Evolutionary conservation across 2,113 vertebrate species (phyloP).

Genomic region (Vireo altiloquus): DNA sequence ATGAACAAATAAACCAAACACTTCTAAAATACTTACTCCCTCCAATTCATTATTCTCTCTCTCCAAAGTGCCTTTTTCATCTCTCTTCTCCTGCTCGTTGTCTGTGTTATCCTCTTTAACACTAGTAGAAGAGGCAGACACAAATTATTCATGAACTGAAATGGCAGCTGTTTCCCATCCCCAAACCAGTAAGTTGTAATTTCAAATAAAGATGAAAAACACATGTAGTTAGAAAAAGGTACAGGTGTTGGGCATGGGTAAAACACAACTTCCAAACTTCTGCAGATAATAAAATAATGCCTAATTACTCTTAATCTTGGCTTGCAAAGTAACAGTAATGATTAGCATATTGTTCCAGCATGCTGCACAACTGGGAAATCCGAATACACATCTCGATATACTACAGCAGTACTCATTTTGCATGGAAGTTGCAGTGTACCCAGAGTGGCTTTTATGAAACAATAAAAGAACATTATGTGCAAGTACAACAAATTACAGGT

Average conservation of each 20-base stretch:
- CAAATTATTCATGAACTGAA: neutral
- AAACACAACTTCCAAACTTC: constrained; percentile 22
- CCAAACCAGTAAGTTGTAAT: neutral
- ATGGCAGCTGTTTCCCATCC: neutral
- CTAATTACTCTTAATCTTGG: neutral
- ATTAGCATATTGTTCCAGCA: neutral
- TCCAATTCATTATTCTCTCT: constrained; percentile 81
- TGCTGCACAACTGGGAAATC: neutral
- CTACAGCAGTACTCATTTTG: neutral
- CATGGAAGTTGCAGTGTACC: neutral
- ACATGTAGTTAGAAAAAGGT: neutral
- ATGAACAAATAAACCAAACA: neutral
- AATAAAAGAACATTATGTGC: neutral
- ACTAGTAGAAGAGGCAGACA: constrained; percentile 65
- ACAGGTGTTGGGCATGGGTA: neutral
- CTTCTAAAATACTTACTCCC: constrained; percentile 70
- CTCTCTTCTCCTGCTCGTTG: constrained; percentile 86
- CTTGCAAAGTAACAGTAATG: neutral
- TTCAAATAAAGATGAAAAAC: constrained; percentile 38
- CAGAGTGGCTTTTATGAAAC: neutral
- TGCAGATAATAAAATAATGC: neutral
- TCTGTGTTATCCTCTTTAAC: constrained; percentile 86
- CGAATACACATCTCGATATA: neutral
- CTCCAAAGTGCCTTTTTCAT: constrained; percentile 80
- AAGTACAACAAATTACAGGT: neutral